Percentiles rank a stretch among this genome's conserved stretches.
These are phyloP conservation scores for Cheilosia variabilis DNA, from an alignment of 2,888 invertebrate species.

Conservation along the genomic window DNA sequence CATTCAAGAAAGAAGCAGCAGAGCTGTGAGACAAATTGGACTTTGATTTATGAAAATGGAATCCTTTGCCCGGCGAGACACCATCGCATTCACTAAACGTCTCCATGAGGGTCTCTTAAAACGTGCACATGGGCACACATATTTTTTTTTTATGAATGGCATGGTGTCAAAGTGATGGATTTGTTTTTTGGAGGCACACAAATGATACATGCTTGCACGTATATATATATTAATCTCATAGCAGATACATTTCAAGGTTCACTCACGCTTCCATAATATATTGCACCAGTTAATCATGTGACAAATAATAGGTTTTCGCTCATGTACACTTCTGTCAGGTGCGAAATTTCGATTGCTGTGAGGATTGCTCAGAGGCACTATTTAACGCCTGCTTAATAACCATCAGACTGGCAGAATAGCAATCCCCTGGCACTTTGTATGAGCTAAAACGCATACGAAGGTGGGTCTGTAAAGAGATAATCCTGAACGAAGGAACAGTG, in stretches of 20 bases:
- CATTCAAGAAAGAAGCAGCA: slow-evolving; percentile 5
- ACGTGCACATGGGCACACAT: slow-evolving; percentile 34
- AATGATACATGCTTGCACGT: not conserved
- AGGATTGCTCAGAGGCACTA: slow-evolving; percentile 39
- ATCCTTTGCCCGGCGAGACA: slow-evolving; percentile 56
- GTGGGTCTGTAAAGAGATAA: slow-evolving; percentile 29
- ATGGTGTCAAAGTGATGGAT: slow-evolving; percentile 72
- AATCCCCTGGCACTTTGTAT: slow-evolving; percentile 28
- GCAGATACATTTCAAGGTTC: slow-evolving; percentile 34
- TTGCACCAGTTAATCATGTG: slow-evolving; percentile 62
- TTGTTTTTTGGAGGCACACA: slow-evolving; percentile 21
- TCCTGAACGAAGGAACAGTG: not conserved
- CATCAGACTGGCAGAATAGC: not conserved
- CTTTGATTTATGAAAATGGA: slow-evolving; percentile 74
- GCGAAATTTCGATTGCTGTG: slow-evolving; percentile 29
- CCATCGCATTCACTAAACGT: slow-evolving; percentile 45
- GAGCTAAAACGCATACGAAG: slow-evolving; percentile 3
- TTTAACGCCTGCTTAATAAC: slow-evolving; percentile 52
- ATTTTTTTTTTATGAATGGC: slow-evolving; percentile 45
- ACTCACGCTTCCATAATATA: slow-evolving; percentile 36
- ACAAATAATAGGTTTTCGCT: slow-evolving; percentile 50
- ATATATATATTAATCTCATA: slow-evolving; percentile 21
- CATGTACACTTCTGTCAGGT: slow-evolving; percentile 45
- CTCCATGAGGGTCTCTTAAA: slow-evolving; percentile 55
- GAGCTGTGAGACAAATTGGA: slow-evolving; percentile 68